phyloP scores from a whole-genome alignment of 1,140 invertebrate genomes.

The Trichonephila inaurata region DNA sequence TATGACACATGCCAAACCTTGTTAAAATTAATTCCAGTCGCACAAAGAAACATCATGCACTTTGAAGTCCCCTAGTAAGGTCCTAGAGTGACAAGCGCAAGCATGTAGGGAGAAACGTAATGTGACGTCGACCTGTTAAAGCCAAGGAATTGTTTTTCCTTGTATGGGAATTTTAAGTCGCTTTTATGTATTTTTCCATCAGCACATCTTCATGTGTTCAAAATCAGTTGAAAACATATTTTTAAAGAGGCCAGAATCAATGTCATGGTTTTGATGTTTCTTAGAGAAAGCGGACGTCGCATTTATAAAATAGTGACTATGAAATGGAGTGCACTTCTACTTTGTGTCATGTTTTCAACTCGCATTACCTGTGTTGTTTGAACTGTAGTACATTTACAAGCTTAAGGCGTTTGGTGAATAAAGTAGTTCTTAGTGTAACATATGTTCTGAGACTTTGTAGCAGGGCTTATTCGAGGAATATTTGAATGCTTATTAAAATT shows the following conservation, averaged over 20 bases:
- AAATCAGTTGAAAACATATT: constrained; percentile 6
- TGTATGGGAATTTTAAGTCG: background rate
- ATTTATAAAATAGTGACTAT: constrained; percentile 9
- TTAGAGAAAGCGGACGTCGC: background rate
- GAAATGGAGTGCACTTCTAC: background rate
- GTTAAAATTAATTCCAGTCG: constrained; percentile 66
- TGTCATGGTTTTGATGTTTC: background rate
- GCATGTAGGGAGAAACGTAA: constrained; percentile 43
- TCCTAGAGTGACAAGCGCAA: constrained; percentile 43
- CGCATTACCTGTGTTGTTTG: background rate
- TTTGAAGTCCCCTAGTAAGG: constrained; percentile 17
- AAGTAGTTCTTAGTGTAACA: no score
- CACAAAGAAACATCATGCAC: constrained; percentile 58
- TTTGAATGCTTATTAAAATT: background rate
- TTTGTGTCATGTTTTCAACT: background rate
- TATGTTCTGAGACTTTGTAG: no score
- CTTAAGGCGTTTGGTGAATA: background rate
- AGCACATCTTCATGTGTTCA: background rate
- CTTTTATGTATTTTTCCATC: constrained; percentile 28
- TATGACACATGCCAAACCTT: constrained; percentile 73
- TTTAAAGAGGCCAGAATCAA: constrained; percentile 18
- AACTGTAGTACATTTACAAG: background rate
- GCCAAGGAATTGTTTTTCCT: constrained; percentile 22
- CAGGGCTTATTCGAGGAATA: no score
- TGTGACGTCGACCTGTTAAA: constrained; percentile 37